Evolutionary conservation across 2,888 invertebrate species (phyloP).

Genomic region (Anorthoa munda): DNA sequence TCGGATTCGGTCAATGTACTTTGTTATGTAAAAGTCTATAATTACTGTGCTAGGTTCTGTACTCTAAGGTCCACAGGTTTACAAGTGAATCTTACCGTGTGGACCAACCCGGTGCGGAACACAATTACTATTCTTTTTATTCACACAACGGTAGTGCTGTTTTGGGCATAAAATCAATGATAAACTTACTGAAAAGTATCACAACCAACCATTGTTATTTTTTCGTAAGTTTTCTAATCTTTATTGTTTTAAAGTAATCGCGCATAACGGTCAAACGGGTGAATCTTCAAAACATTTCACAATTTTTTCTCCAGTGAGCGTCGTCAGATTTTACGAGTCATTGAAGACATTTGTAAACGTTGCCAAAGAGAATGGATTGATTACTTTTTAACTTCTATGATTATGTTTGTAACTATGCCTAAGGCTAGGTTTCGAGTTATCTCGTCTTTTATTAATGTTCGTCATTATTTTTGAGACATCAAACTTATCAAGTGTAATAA

Average conservation of each 20-base stretch:
- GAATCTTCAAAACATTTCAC: conserved; percentile 81
- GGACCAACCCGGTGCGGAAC: no score
- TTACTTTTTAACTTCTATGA: conserved; percentile 90
- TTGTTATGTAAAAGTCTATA: no score
- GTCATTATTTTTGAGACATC: conserved; percentile 82
- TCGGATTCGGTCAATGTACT: no score
- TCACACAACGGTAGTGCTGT: no score
- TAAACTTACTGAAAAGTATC: neutral
- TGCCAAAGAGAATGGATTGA: conserved; percentile 89
- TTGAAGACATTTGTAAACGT: conserved; percentile 88
- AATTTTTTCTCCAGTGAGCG: conserved; percentile 82
- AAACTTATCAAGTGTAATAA: conserved; percentile 71
- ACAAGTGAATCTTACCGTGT: no score
- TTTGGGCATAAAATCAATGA: no score
- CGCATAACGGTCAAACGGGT: conserved; percentile 69
- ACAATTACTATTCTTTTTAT: no score
- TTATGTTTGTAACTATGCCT: conserved; percentile 84
- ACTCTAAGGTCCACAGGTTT: no score
- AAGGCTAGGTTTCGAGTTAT: conserved; percentile 78
- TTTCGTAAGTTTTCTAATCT: neutral
- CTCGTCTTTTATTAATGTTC: conserved; percentile 82
- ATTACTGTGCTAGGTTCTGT: no score
- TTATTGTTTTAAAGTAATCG: conserved; percentile 74
- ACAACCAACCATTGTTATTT: neutral
- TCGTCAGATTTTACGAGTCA: conserved; percentile 86